phyloP scores from a whole-genome alignment of 2,888 invertebrate genomes.

The Hololepta plana region DNA sequence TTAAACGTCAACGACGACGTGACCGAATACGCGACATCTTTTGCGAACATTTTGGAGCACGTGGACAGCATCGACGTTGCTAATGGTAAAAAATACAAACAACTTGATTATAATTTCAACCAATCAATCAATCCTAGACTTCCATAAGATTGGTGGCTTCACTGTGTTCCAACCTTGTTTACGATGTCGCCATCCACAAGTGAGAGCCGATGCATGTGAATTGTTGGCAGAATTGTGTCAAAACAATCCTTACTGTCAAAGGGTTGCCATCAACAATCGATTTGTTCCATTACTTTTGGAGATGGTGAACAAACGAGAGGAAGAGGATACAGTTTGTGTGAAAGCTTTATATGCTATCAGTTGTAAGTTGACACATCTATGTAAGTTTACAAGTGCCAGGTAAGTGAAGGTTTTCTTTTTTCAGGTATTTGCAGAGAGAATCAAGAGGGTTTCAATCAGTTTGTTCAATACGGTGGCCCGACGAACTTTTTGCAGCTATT shows the following conservation, averaged over 20 bases:
- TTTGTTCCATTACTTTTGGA: slow-evolving; percentile 44
- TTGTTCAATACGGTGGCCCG: slow-evolving; percentile 46
- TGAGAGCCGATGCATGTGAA: slow-evolving; percentile 45
- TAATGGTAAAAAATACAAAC: slow-evolving; percentile 35
- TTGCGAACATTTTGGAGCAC: slow-evolving; percentile 48
- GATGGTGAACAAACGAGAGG: slow-evolving; percentile 36
- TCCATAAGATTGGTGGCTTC: slow-evolving; percentile 71
- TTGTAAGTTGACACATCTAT: slow-evolving; percentile 33
- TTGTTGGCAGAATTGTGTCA: slow-evolving; percentile 66
- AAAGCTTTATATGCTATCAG: slow-evolving; percentile 67
- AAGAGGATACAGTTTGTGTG: slow-evolving; percentile 36
- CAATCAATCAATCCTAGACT: slow-evolving; percentile 34
- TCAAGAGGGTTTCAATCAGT: slow-evolving; percentile 37
- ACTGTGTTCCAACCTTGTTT: slow-evolving; percentile 50
- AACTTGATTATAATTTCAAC: slow-evolving; percentile 1
- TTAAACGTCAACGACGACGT: slow-evolving; percentile 32
- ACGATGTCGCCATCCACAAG: slow-evolving; percentile 36
- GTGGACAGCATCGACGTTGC: slow-evolving; percentile 65
- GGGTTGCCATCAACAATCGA: slow-evolving; percentile 43
- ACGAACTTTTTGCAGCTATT: slow-evolving; percentile 40
- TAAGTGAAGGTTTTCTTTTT: slow-evolving; percentile 8
- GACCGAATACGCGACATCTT: slow-evolving; percentile 37
- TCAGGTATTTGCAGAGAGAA: slow-evolving; percentile 48
- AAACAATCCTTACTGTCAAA: slow-evolving; percentile 72
- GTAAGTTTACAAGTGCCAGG: not conserved